A percentile compares a stretch with the other conserved stretches of the same genome.
phyloP scores from a whole-genome alignment of 1,140 invertebrate species.

The Phocides pigmalion region DNA sequence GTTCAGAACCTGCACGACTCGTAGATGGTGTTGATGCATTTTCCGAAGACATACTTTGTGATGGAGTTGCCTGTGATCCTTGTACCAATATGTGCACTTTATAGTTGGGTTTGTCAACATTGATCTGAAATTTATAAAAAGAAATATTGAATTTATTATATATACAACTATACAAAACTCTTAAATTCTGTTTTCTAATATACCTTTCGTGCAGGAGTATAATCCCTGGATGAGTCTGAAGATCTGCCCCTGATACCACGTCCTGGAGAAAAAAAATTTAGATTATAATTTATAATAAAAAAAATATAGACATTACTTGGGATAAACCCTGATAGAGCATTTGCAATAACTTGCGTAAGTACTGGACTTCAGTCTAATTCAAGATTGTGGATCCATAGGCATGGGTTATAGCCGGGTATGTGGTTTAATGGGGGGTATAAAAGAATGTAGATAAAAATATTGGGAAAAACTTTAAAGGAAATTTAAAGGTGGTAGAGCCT shows the following conservation, averaged over 20 bases:
- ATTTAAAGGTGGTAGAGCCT: no score
- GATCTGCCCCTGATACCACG: constrained; percentile 41
- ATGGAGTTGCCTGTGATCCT: constrained; percentile 59
- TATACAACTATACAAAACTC: not conserved
- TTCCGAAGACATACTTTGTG: constrained; percentile 41
- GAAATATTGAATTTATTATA: not conserved
- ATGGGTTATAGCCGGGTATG: no score
- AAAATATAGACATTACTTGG: no score
- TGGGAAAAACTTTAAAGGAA: no score
- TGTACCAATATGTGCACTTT: constrained; percentile 86
- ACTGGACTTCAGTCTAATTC: no score
- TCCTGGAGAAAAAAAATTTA: constrained; percentile 38
- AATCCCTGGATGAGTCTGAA: constrained; percentile 43
- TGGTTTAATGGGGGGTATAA: no score
- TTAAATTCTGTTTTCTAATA: constrained; percentile 12
- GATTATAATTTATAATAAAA: no score
- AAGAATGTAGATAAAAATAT: no score
- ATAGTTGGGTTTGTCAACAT: constrained; percentile 85
- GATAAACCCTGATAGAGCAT: no score
- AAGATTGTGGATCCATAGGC: no score
- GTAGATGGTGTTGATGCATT: constrained; percentile 55
- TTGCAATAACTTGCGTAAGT: no score
- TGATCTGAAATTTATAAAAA: constrained; percentile 58
- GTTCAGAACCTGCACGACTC: constrained; percentile 56
- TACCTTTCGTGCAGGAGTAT: constrained; percentile 66